A percentile compares a stretch with the other conserved stretches of the same genome.
phyloP scores from a whole-genome alignment of 2,888 invertebrate species.

The Caenorhabditis doughertyi region DNA sequence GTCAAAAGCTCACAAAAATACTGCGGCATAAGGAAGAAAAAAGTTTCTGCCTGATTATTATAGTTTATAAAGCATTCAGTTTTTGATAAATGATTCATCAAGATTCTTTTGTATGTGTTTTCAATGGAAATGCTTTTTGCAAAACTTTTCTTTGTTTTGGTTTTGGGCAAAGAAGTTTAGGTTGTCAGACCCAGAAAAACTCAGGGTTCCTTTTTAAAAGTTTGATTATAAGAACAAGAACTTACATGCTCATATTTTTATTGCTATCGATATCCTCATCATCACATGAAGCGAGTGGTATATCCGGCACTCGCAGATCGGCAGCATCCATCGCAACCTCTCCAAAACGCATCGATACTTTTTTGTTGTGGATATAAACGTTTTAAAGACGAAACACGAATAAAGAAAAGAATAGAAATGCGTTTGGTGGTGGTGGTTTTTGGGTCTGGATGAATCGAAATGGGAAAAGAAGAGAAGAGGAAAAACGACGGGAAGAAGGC shows the following conservation, averaged over 20 bases:
- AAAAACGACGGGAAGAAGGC: slow-evolving; percentile 39
- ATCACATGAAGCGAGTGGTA: slow-evolving; percentile 77
- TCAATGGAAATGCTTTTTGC: neutral
- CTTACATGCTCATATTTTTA: slow-evolving; percentile 61
- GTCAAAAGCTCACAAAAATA: too few relatives aligned
- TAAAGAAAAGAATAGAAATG: slow-evolving; percentile 14
- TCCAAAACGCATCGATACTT: slow-evolving; percentile 56
- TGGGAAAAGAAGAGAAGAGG: slow-evolving; percentile 18
- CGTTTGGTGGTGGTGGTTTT: neutral
- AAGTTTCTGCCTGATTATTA: too few relatives aligned
- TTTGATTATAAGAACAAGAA: slow-evolving; percentile 1
- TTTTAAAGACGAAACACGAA: slow-evolving; percentile 7
- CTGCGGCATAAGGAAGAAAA: too few relatives aligned
- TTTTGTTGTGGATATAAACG: neutral
- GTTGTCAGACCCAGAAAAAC: too few relatives aligned
- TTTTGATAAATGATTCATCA: neutral
- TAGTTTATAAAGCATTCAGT: too few relatives aligned
- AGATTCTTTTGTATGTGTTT: neutral
- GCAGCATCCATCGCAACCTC: slow-evolving; percentile 69
- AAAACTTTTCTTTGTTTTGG: neutral
- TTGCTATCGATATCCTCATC: slow-evolving; percentile 71
- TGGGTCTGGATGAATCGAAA: slow-evolving; percentile 25
- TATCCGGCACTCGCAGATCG: slow-evolving; percentile 77
- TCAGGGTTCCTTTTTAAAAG: neutral
- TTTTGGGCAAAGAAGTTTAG: too few relatives aligned